Evolutionary conservation across 2,888 invertebrate species (phyloP).

Genomic region (Vesta saturnalis): DNA sequence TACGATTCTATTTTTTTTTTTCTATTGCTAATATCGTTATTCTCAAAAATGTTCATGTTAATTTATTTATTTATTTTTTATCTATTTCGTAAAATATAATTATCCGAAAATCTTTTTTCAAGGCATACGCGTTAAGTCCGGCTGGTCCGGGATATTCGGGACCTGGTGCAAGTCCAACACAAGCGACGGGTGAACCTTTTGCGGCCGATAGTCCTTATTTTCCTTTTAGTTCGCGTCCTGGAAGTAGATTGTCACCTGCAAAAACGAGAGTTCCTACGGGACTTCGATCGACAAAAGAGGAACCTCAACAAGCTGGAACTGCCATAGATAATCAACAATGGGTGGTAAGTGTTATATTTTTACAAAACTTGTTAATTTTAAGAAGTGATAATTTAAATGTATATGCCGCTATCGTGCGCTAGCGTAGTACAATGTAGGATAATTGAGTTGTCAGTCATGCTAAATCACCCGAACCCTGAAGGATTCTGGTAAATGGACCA

Average conservation of each 20-base stretch:
- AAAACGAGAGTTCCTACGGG: constrained; percentile 63
- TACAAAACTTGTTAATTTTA: not conserved
- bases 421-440: constrained; percentile 50
- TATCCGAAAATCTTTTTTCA: constrained; percentile 44
- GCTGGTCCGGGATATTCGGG: constrained; percentile 61
- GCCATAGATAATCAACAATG: constrained; percentile 59
- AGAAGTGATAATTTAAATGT: constrained; percentile 14
- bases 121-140: constrained; percentile 63
- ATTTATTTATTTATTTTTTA: not conserved
- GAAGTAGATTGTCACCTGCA: constrained; percentile 63
- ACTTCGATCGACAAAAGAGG: constrained; percentile 53
- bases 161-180: constrained; percentile 61
- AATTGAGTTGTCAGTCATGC: constrained; percentile 60
- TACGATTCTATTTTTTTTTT: too few relatives aligned
- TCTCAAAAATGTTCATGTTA: too few relatives aligned
- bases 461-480: constrained; percentile 55
- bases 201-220: constrained; percentile 71
- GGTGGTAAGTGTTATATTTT: constrained; percentile 56
- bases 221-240: constrained; percentile 70
- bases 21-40: too few relatives aligned
- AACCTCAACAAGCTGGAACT: constrained; percentile 54
- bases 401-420: constrained; percentile 37
- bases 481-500: constrained; percentile 47
- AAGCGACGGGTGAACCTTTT: constrained; percentile 69
- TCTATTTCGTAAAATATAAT: not conserved